Base-by-base conservation (phyloP, 2,797 vertebrate species). In the Rhinichthys osculus region DNA sequence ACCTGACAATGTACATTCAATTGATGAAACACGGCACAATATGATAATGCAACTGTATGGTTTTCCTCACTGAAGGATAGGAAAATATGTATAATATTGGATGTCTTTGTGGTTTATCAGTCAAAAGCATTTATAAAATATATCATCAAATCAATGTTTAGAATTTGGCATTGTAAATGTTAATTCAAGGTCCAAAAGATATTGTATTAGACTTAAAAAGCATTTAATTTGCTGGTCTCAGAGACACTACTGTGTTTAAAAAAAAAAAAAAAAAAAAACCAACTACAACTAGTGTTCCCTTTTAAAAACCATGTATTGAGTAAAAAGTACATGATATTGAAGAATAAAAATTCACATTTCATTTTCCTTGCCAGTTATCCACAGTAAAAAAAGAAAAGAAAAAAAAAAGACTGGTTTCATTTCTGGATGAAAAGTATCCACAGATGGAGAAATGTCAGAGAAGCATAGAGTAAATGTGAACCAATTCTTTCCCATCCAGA, bases 401-500 rank as follows among this genome's bases (percentile, higher is more conserved):
- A 17, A 50, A 33, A 21, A 57, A 62, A 13, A 6, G 2, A n/a
- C 5, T 27, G 13, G 30, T 69, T 40, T 38, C 4, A 72, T 72
- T 27, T 47, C 40, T 72, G 13, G 10, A 72, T 72, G 27, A 38
- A 71, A 82, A 59, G 17, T 54, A 66, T 23, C 71, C 72, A 77
- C 42, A 84, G n/a, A 59, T 59, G 35, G 67, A 82, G 33, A 77
- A 62, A 27, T 33, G 9, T 71, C 11, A 8, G 17, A 33, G 27
- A 42, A 79, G 13, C 42, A 19, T 54, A 50, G 23, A 78, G 23
- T 59, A 38, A 50, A 47, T 44, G 52, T 62, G 38, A 62, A 62
- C 19, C 57, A 62, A 72, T 79, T 10, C 72, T 72, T 72, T 47
- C 72, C 7, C 62, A 92, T 89, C 84, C 90, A 89, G 84, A 91